These are phyloP conservation scores for Heterohyrax brucei DNA, from an alignment of 2,797 vertebrate species.

Conservation along the genomic window DNA sequence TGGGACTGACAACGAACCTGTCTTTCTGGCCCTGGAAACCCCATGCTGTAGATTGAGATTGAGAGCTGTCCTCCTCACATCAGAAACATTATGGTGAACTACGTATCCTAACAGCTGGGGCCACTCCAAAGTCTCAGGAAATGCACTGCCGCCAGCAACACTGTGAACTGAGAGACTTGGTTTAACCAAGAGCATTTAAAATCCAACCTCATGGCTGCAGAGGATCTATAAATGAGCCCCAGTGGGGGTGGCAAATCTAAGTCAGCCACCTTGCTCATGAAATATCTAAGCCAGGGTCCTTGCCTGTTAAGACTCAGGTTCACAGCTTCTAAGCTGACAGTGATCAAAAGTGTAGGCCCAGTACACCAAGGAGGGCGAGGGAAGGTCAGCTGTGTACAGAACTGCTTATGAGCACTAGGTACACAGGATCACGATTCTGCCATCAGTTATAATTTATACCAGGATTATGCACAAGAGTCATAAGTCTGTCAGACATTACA, in stretches of 20 bases:
- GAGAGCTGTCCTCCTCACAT: not conserved
- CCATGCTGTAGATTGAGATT: not conserved
- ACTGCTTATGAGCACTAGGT: not conserved
- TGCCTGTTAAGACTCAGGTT: slow-evolving; percentile 44
- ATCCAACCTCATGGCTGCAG: slow-evolving; percentile 79
- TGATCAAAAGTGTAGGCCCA: slow-evolving; percentile 52
- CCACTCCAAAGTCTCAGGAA: slow-evolving; percentile 79
- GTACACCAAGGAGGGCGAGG: not conserved
- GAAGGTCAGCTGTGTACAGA: not conserved
- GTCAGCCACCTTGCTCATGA: not conserved
- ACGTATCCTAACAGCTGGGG: slow-evolving; percentile 59
- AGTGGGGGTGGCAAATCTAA: not conserved
- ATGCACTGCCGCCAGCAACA: slow-evolving; percentile 64
- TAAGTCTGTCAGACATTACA: not conserved
- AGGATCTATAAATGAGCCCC: slow-evolving; percentile 63
- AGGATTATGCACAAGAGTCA: not conserved
- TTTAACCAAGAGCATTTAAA: slow-evolving; percentile 76
- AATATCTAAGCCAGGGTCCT: slow-evolving; percentile 56
- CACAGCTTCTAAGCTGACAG: slow-evolving; percentile 61
- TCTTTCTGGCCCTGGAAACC: not conserved
- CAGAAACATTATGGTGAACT: not conserved
- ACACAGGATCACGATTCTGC: not conserved
- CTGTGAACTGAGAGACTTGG: slow-evolving; percentile 76
- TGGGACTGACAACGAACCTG: not conserved
- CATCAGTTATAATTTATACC: not conserved